A percentile compares a stretch with the other conserved stretches of the same genome.
phyloP scores from a whole-genome alignment of 2,113 vertebrate species.

The Podarcis cretensis region DNA sequence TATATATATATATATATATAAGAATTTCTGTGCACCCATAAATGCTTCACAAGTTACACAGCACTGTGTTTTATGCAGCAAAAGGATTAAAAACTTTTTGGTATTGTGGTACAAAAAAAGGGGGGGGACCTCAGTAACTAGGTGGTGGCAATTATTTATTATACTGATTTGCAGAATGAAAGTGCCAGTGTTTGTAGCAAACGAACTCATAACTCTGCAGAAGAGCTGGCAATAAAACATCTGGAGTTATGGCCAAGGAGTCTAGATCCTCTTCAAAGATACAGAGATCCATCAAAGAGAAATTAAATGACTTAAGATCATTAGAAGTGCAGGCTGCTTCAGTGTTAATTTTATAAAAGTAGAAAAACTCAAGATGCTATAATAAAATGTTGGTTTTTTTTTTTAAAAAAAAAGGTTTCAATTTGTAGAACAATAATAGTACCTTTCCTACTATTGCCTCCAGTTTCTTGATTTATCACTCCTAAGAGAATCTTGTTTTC shows the following conservation, averaged over 20 bases:
- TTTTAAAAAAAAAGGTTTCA: background rate
- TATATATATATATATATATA: too few relatives aligned
- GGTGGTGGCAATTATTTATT: slow-evolving; percentile 29
- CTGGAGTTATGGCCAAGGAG: slow-evolving; percentile 35
- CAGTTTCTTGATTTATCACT: background rate
- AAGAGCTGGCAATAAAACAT: slow-evolving; percentile 40
- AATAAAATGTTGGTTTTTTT: slow-evolving; percentile 20
- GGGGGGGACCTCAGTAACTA: background rate
- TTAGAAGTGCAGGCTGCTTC: background rate
- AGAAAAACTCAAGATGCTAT: slow-evolving; percentile 21
- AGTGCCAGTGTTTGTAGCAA: background rate
- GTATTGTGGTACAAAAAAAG: background rate
- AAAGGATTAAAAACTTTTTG: background rate
- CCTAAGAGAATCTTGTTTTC: background rate
- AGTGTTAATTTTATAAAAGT: background rate
- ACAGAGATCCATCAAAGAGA: slow-evolving; percentile 45
- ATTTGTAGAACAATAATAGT: background rate
- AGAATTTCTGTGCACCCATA: too few relatives aligned
- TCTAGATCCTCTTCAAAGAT: slow-evolving; percentile 25
- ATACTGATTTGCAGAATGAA: slow-evolving; percentile 26
- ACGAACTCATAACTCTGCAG: slow-evolving; percentile 1
- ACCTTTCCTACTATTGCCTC: background rate
- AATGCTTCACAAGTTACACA: background rate
- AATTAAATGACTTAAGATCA: background rate
- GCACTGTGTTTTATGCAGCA: slow-evolving; percentile 2